phyloP scores from a whole-genome alignment of 2,888 invertebrate species.

The Leucophenga maculata region DNA sequence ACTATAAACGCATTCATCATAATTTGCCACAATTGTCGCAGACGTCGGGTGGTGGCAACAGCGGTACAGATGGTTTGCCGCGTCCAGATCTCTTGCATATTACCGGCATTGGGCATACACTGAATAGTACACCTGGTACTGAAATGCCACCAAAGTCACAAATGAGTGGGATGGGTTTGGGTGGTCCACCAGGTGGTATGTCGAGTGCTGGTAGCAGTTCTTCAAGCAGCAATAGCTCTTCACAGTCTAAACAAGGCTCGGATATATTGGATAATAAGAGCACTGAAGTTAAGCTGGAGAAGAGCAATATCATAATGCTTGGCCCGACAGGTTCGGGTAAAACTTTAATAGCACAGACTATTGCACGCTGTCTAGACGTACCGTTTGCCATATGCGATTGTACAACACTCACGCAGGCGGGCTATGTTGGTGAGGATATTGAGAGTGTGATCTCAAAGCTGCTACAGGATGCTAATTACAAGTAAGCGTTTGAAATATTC shows the following conservation, averaged over 20 bases:
- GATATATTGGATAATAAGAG: constrained; percentile 87
- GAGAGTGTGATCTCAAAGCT: constrained; percentile 98
- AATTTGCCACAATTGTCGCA: constrained; percentile 78
- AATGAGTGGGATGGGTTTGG: constrained; percentile 45
- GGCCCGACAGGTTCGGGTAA: constrained; percentile 99
- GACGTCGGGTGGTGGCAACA: constrained; percentile 33
- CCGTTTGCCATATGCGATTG: constrained; percentile 99
- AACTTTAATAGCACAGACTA: constrained; percentile 96
- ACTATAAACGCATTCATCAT: constrained; percentile 97
- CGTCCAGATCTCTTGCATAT: constrained; percentile 85
- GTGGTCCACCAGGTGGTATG: constrained; percentile 39
- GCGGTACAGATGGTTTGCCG: constrained; percentile 65
- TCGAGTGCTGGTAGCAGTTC: constrained; percentile 39
- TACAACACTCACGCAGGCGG: constrained; percentile 94
- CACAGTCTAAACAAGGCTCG: constrained; percentile 74
- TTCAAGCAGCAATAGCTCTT: constrained; percentile 13
- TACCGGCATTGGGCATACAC: constrained; percentile 82
- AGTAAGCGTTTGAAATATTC: constrained; percentile 70
- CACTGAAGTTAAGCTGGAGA: constrained; percentile 90
- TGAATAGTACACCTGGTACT: constrained; percentile 73
- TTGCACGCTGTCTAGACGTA: constrained; percentile 97
- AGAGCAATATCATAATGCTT: constrained; percentile 95
- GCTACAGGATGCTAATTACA: constrained; percentile 95
- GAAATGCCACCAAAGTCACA: constrained; percentile 66
- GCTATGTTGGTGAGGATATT: constrained; percentile 99